These are phyloP conservation scores for Microctenopoma stevenorrisi DNA, from an alignment of 2,797 vertebrate genomes.

Conservation along the genomic window DNA sequence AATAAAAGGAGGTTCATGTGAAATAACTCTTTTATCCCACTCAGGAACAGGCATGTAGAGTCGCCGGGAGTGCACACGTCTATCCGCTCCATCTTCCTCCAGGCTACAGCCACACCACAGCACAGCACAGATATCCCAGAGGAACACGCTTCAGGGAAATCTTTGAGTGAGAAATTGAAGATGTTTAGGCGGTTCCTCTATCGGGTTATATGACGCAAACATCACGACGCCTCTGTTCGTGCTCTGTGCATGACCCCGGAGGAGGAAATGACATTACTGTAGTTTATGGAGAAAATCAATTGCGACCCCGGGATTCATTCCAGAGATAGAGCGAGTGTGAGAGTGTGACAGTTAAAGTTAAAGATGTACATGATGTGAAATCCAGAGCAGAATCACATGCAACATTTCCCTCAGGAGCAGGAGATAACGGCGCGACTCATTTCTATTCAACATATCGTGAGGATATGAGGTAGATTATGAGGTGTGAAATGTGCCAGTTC, in stretches of 20 bases:
- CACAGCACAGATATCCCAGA: background rate
- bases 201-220: constrained; percentile 20
- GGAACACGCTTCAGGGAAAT: constrained; percentile 15
- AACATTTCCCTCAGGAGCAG: background rate
- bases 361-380: background rate
- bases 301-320: constrained; percentile 18
- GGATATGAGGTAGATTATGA: too few species aligned
- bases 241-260: constrained; percentile 4
- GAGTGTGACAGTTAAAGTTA: background rate
- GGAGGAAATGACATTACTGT: constrained; percentile 18
- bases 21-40: constrained; percentile 30
- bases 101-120: background rate
- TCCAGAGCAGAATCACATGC: background rate
- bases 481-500: too few species aligned
- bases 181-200: background rate
- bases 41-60: constrained; percentile 14
- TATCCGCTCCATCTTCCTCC: constrained; percentile 6
- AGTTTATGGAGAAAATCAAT: constrained; percentile 23
- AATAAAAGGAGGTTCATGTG: constrained; percentile 27
- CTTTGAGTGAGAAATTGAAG: constrained; percentile 20
- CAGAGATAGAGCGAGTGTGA: constrained; percentile 11
- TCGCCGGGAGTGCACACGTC: background rate
- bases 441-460: too few species aligned
- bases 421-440: background rate
- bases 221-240: constrained; percentile 3